Evolutionary conservation across 2,888 invertebrate species (phyloP), one percentile per base, ranked within the genome.

Genomic region (Hemaris fuciformis): DNA sequence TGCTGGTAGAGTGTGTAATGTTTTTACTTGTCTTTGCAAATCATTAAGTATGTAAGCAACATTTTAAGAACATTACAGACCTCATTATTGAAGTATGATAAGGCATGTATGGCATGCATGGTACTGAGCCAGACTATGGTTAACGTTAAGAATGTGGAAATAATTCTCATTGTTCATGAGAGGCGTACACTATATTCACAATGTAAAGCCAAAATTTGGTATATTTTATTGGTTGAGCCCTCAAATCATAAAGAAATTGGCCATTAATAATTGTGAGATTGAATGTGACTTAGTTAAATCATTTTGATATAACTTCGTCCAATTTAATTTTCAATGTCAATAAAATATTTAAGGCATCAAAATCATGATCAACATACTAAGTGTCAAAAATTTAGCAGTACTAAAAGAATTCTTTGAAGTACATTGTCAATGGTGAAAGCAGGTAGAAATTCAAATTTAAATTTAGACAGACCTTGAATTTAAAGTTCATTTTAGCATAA

Each of bases 241-340:
- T n/a, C 13, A 10, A 38, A 13, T 38, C 38, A 43, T 18, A 10
- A 8, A 13, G 45, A 23, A 20, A 45, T 8, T 45, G 13, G 23
- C 1, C n/a, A 46, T 25, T 25, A n/a, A n/a, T n/a, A n/a, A 46
- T 4, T 25, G 20, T 20, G 5, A n/a, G 1, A 46, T n/a, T n/a
- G n/a, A 46, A 18, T 31, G 2, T 31, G 18, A 15, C 53, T 31
- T 18, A 53, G 27, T 27, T 20, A 31, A 53, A 53, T 53, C 15
- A 53, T 53, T 53, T 31, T 53, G 53, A 53, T 31, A 53, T 31
- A 53, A 31, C 53, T 53, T 31, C 53, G 31, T 53, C 53, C 53
- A 53, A 53, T 31, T 53, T 27, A 27, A 48, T 27, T 27, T 27
- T 7, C 25, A 31, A 20, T 53, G 31, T 31, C 53, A 25, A 48